Conservation (phyloP, 2,113 vertebrate genomes). For the Pyxicephalus adspersus region DNA sequence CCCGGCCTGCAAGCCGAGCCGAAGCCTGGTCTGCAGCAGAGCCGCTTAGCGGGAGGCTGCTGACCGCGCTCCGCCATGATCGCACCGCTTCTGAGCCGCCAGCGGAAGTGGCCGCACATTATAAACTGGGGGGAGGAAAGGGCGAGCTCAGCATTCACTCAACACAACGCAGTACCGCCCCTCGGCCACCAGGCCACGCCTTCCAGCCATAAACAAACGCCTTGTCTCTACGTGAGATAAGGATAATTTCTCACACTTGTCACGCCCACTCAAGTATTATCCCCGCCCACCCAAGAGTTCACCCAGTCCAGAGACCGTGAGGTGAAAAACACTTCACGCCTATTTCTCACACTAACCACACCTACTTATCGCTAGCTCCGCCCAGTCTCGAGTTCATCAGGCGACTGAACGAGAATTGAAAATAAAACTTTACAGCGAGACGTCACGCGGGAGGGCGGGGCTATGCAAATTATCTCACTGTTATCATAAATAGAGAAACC, state of each 20-base stretch:
- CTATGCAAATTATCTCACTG: background rate
- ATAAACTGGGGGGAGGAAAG: conserved; percentile 73
- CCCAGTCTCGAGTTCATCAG: background rate
- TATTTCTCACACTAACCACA: too few species aligned
- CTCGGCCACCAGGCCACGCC: conserved; percentile 34
- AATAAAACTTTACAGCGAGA: background rate
- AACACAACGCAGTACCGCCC: conserved; percentile 2
- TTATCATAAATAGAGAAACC: conserved; percentile 48
- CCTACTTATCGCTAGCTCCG: too few species aligned
- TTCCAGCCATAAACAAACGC: background rate
- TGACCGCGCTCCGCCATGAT: conserved; percentile 98
- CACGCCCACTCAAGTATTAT: background rate
- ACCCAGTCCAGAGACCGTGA: too few species aligned
- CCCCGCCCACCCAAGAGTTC: background rate
- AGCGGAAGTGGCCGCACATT: conserved; percentile 89
- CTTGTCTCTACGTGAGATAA: background rate
- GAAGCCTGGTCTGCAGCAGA: conserved; percentile 90
- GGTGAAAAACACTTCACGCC: too few species aligned
- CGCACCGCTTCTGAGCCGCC: conserved; percentile 88
- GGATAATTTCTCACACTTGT: too few species aligned
- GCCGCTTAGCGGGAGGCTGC: conserved; percentile 92
- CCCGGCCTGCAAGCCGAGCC: conserved; percentile 74
- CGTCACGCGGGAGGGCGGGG: background rate
- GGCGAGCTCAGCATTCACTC: conserved; percentile 40
- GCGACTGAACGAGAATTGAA: background rate